A percentile compares a stretch with the other conserved stretches of the same genome.
Conservation (phyloP, 2,888 invertebrate genomes). For the Polylopha cassiicola region DNA sequence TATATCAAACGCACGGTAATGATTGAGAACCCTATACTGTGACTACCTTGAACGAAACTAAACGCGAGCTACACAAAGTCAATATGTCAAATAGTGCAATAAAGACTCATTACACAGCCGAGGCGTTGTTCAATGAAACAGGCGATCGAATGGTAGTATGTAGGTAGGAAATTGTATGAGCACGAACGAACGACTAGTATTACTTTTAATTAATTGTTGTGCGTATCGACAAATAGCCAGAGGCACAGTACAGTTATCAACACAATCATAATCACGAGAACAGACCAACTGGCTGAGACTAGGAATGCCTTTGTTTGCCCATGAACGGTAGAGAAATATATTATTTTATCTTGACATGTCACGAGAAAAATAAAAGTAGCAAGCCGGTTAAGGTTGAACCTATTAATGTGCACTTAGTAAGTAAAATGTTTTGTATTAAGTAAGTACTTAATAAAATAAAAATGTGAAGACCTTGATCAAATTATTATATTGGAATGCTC, state of each 20-base stretch:
- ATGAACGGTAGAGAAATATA: slow-evolving; percentile 4
- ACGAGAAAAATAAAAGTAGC: too few species aligned
- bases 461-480: too few species aligned
- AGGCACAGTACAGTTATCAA: slow-evolving; percentile 19
- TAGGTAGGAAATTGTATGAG: slow-evolving; percentile 23
- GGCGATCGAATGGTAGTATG: slow-evolving; percentile 27
- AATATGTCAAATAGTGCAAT: slow-evolving; percentile 26
- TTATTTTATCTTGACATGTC: too few species aligned
- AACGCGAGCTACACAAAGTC: slow-evolving; percentile 12
- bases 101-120: slow-evolving; percentile 30
- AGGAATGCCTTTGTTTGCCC: slow-evolving; percentile 12
- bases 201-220: slow-evolving; percentile 29
- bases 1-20: too few species aligned
- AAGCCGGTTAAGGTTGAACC: too few species aligned
- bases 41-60: slow-evolving; percentile 26
- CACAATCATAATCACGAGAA: slow-evolving; percentile 19
- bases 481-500: too few species aligned
- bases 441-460: too few species aligned
- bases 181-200: slow-evolving; percentile 24
- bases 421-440: too few species aligned
- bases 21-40: slow-evolving; percentile 25
- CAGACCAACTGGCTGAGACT: slow-evolving; percentile 9
- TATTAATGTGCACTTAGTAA: too few species aligned
- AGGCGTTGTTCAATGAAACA: slow-evolving; percentile 25
- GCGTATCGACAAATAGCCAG: slow-evolving; percentile 25